A percentile compares a stretch with the other conserved stretches of the same genome.
These are phyloP conservation scores for Hycleus phaleratus DNA, from an alignment of 1,140 invertebrate species.

Conservation along the genomic window DNA sequence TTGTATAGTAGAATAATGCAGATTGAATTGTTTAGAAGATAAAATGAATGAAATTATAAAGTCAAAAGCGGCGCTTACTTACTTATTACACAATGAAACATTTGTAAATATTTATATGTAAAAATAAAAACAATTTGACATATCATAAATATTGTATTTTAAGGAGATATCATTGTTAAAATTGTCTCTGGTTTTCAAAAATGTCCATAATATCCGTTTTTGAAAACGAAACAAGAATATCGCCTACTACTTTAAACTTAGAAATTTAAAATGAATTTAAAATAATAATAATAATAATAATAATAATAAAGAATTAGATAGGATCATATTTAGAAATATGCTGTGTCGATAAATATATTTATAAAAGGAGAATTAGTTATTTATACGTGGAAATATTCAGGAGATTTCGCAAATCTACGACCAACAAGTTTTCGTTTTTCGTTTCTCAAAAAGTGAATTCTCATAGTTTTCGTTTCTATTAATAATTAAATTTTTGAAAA, in stretches of 20 bases:
- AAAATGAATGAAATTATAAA: too few species aligned
- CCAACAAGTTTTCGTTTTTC: not conserved
- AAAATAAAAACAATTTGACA: conserved; percentile 31
- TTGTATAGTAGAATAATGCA: not conserved
- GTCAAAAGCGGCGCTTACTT: too few species aligned
- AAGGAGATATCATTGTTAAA: conserved; percentile 7
- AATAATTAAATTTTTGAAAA: too few species aligned
- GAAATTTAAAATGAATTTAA: too few species aligned
- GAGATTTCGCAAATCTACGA: conserved; percentile 7
- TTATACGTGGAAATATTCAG: not conserved
- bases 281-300: conserved; percentile 1
- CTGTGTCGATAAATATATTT: conserved; percentile 19
- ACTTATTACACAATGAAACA: not conserved
- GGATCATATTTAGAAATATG: conserved; percentile 13
- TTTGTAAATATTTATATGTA: conserved; percentile 31
- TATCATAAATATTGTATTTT: conserved; percentile 29
- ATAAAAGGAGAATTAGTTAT: conserved; percentile 1
- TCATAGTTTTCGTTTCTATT: too few species aligned
- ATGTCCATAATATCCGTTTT: not conserved
- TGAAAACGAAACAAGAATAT: not conserved
- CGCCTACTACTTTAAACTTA: too few species aligned
- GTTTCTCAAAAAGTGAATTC: too few species aligned
- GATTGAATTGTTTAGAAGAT: too few species aligned
- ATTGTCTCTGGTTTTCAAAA: conserved; percentile 1
- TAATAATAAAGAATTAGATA: conserved; percentile 11